These are phyloP conservation scores for Mythimna lalbum DNA, from an alignment of 2,888 invertebrate species.

Conservation along the genomic window DNA sequence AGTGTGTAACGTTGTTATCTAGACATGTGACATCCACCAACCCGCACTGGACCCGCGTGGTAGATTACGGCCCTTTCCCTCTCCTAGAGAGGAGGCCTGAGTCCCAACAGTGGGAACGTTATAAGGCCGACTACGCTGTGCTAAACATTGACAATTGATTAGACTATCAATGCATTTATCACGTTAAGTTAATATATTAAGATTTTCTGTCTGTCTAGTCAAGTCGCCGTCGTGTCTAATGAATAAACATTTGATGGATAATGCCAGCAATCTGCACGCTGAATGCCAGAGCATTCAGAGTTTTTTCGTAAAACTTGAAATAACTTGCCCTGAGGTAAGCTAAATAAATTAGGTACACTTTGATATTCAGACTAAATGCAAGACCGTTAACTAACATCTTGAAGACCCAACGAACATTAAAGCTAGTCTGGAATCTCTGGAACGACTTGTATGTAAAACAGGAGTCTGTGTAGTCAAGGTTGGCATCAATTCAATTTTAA, in stretches of 20 bases:
- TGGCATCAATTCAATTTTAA: slow-evolving; percentile 47
- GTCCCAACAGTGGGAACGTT: no score
- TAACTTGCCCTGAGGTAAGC: neutral
- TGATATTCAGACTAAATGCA: no score
- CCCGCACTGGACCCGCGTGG: no score
- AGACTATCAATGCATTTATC: no score
- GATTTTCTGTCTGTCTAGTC: slow-evolving; percentile 39
- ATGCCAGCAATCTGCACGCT: no score
- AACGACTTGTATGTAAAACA: slow-evolving; percentile 34
- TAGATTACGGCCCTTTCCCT: no score
- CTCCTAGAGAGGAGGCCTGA: no score
- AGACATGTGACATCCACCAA: no score
- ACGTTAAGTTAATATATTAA: slow-evolving; percentile 42
- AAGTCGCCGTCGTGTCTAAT: slow-evolving; percentile 44
- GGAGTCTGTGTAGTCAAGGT: slow-evolving; percentile 16
- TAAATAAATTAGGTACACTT: no score
- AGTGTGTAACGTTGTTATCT: neutral
- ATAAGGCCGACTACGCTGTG: no score
- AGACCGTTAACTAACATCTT: neutral
- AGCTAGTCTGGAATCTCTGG: neutral
- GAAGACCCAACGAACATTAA: slow-evolving; percentile 13
- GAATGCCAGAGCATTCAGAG: no score
- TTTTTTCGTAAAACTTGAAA: neutral
- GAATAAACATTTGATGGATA: slow-evolving; percentile 49
- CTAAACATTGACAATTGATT: no score